Conservation (phyloP, 2,888 invertebrate genomes). For the Therioaphis trifolii region DNA sequence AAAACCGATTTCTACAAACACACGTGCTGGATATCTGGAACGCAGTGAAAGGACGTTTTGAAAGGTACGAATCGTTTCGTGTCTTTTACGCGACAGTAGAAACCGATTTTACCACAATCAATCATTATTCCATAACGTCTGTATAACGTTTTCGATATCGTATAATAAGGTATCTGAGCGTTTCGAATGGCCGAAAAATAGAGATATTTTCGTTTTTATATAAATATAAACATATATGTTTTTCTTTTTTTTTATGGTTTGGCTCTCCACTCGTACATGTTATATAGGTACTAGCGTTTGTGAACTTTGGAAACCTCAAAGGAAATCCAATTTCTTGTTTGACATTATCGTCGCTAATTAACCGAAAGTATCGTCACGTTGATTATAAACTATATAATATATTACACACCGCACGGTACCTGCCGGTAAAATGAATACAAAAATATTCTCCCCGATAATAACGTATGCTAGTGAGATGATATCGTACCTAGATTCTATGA, state of each 20-base stretch:
- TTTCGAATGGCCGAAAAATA: constrained; percentile 1
- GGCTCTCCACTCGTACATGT: not conserved
- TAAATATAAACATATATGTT: too few relatives aligned
- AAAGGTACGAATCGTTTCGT: constrained; percentile 39
- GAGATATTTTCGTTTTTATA: too few relatives aligned
- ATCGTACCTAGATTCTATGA: too few relatives aligned
- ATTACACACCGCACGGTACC: too few relatives aligned
- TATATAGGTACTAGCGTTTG: not conserved
- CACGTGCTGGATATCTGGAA: not conserved
- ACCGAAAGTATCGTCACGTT: too few relatives aligned
- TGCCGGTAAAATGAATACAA: too few relatives aligned
- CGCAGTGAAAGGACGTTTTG: not conserved
- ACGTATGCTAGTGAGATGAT: too few relatives aligned
- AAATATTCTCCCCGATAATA: too few relatives aligned
- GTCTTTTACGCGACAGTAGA: not conserved
- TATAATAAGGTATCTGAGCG: not conserved
- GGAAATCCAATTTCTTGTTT: not conserved
- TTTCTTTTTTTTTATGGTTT: not conserved
- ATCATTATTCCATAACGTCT: constrained; percentile 44
- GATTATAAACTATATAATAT: too few relatives aligned
- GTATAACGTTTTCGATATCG: constrained; percentile 23
- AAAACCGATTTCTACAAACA: constrained; percentile 44
- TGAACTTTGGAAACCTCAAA: not conserved
- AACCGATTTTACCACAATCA: constrained; percentile 42
- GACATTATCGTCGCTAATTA: not conserved